Percentiles rank a stretch among this genome's conserved stretches.
phyloP scores from a whole-genome alignment of 2,797 vertebrate species.

The Pampus argenteus region DNA sequence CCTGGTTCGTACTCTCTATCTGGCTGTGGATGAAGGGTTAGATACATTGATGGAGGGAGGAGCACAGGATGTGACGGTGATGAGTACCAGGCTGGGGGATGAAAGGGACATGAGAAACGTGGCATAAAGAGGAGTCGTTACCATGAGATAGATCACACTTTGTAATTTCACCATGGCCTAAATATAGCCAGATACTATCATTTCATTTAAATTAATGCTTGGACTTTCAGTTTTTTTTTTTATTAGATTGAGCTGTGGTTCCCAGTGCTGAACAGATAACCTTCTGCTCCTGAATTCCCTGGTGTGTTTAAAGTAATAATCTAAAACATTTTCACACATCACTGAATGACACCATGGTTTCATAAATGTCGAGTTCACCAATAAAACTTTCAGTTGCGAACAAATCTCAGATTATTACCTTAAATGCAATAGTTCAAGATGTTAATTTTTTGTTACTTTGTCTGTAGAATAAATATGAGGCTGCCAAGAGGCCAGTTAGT shows the following conservation, averaged over 20 bases:
- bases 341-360: background rate
- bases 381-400: background rate
- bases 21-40: slow-evolving; percentile 30
- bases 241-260: background rate
- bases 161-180: slow-evolving; percentile 25
- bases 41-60: slow-evolving; percentile 22
- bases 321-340: background rate
- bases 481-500: background rate
- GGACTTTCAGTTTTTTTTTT: background rate
- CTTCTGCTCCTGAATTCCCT: background rate
- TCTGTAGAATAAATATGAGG: too few relatives aligned
- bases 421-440: too few relatives aligned
- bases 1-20: slow-evolving; percentile 37
- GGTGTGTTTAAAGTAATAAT: background rate
- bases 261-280: background rate
- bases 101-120: slow-evolving; percentile 21
- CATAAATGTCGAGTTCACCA: background rate
- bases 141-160: slow-evolving; percentile 18
- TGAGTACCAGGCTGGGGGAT: slow-evolving; percentile 21
- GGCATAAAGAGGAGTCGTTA: background rate
- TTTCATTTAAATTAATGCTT: background rate
- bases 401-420: background rate
- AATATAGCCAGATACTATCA: slow-evolving; percentile 20
- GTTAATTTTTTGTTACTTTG: background rate
- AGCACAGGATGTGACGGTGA: slow-evolving; percentile 5